Base-by-base conservation (phyloP, 2,888 invertebrate genomes). In the Ischnura elegans region DNA sequence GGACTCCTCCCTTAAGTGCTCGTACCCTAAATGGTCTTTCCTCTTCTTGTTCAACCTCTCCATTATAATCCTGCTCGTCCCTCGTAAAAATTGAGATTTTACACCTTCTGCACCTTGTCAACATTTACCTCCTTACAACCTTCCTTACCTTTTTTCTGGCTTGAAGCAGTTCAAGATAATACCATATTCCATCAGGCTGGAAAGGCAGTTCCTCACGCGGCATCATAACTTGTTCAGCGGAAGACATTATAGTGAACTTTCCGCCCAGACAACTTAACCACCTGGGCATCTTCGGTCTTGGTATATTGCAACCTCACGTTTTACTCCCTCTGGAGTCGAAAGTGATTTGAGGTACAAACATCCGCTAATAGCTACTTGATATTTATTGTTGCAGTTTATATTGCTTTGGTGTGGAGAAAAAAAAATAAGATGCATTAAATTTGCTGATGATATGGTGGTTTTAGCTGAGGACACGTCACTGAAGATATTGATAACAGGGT, bases 51-150 rank as follows among this genome's bases (percentile, higher is more conserved):
- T 76, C 76, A 36, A 13, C 36, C 76, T 0, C 76, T 36, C 76
- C 76, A 76, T 36, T 36, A 36, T 76, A 76, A 76, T 76, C 36
- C 10, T 25, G 36, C n/a, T 10, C 29, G 10, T 29, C 29, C 76
- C 29, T 76, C 76, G 76, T 76, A 76, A 76, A 76, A 76, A 76
- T 36, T 36, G 29, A 36, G 76, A 36, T 76, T 76, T 76, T 76
- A 76, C 76, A 76, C 76, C 36, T 76, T n/a, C 36, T 36, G 29
- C 0, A 13, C 36, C 76, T 4, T 76, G 76, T 76, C 76, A 76
- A 10, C 76, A 76, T 76, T 36, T 5, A 29, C 76, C 13, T 76
- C 76, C 36, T 36, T 36, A 29, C 6, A 16, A 3, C 36, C 13
- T 13, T 0, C 36, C 36, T 3, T 36, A 13, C 36, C 36, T 76